Base-by-base conservation (phyloP, 2,888 invertebrate species). In the Chrysolina americana region DNA sequence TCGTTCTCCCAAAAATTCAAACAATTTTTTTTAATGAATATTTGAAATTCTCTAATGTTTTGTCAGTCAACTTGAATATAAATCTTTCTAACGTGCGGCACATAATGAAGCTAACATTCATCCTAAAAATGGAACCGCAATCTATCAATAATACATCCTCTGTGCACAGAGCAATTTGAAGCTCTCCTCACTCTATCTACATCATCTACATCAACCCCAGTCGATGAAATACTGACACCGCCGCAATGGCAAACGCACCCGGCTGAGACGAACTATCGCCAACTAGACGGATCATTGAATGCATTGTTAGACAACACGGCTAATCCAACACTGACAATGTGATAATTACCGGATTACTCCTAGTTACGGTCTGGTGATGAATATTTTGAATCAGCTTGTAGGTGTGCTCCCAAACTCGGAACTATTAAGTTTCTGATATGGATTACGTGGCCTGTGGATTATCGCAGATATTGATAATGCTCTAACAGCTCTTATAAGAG, bases 281-380 rank as follows among this genome's bases (percentile, higher is more conserved):
- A 77, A 77, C 79, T 76, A 75, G 76, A 77, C 73, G 77, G 76
- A 78, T 77, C 78, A 79, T 78, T 78, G 78, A 79, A 72, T 74
- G 73, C 76, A 76, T 81, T 81, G 78, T 80, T 70, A 56, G 53
- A 59, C 65, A 69, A 65, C 65, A 53, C 68, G 64, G 62, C 71
- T 75, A 77, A 78, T 76, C 71, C 73, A 50, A 59, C 70, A 65
- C 53, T 70, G 70, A 76, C 76, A 78, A 78, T 70, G 74, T 73
- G 74, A 76, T 78, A 76, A 76, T 74, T 69, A 73, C 53, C 63
- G 66, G 48, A 50, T 66, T 66, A 59, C 53, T 68, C 48, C 66
- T 36, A 28, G 48, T 66, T 47, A 68, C 53, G 68, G 19, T 41
- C 41, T 36, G 36, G 41, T 68, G 53, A 53, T 50, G 41, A 68